phyloP scores from a whole-genome alignment of 2,888 invertebrate genomes.

The Stictocephala bisonia region DNA sequence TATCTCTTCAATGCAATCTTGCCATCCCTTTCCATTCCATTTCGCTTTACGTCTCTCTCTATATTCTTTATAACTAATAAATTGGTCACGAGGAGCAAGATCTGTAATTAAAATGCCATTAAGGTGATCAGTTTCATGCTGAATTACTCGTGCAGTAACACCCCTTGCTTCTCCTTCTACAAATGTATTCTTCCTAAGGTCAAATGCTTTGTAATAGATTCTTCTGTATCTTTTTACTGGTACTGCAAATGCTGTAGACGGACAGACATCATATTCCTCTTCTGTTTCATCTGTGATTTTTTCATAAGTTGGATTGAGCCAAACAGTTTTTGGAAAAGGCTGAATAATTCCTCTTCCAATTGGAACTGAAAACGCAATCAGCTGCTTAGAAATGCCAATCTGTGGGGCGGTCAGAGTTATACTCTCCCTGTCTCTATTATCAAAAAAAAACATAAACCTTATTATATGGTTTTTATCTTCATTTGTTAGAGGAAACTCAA shows the following conservation, averaged over 20 bases:
- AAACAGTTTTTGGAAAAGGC: not conserved
- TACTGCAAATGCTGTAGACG: not conserved
- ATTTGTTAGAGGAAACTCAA: not conserved
- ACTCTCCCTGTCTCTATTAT: conserved; percentile 1
- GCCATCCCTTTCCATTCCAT: not conserved
- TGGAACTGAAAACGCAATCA: not conserved
- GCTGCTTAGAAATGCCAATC: not conserved
- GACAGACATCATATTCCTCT: conserved; percentile 5
- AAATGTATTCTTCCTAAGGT: not conserved
- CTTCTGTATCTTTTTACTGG: not conserved
- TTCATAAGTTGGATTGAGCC: conserved; percentile 10
- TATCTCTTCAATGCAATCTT: not conserved
- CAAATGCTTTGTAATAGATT: not conserved
- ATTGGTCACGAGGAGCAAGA: not conserved
- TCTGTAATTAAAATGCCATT: not conserved
- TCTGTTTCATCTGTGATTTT: not conserved
- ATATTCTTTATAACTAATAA: conserved; percentile 1
- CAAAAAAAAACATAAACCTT: not conserved
- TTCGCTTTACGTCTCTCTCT: not conserved
- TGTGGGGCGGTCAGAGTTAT: not conserved
- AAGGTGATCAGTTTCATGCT: conserved; percentile 5
- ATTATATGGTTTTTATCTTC: conserved; percentile 3
- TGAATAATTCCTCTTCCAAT: conserved; percentile 10
- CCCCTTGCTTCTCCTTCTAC: not conserved
- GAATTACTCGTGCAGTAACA: not conserved